Conservation (phyloP, 2,888 invertebrate genomes). For the Branchipolynoe longqiensis region DNA sequence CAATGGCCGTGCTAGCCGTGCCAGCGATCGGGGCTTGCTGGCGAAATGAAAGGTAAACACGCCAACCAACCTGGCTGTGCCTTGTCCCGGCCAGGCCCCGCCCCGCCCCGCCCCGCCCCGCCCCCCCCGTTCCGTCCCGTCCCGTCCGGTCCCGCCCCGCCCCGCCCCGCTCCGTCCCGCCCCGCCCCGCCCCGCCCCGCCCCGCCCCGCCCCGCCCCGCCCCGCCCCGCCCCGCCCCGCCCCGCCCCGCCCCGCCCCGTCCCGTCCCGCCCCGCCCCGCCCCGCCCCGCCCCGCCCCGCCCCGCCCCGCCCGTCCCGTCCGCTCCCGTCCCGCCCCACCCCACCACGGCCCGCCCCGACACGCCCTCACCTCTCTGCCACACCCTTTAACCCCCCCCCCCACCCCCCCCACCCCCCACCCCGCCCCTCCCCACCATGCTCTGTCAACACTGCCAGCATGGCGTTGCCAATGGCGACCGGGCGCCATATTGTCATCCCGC, state of each 20-base stretch:
- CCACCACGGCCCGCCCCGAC: too few species aligned
- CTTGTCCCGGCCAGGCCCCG: background rate
- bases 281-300: background rate
- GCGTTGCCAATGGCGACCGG: slow-evolving; percentile 28
- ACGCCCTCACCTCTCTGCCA: too few species aligned
- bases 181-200: too few species aligned
- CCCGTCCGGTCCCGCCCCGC: too few species aligned
- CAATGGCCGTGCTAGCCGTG: slow-evolving; percentile 41
- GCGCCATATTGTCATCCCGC: slow-evolving; percentile 50
- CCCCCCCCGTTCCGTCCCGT: too few species aligned
- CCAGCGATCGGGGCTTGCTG: background rate
- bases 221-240: too few species aligned
- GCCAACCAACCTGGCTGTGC: background rate
- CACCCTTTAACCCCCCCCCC: background rate
- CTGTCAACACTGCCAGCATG: slow-evolving; percentile 30
- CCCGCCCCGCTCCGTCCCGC: too few species aligned
- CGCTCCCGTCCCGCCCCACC: too few species aligned
- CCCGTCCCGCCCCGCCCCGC: background rate
- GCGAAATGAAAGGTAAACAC: slow-evolving; percentile 42
- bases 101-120: background rate
- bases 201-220: too few species aligned
- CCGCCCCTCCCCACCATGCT: background rate
- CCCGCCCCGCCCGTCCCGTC: background rate
- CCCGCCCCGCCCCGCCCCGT: background rate
- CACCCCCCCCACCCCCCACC: background rate